These are phyloP conservation scores for Lithophane socia DNA, from an alignment of 2,888 invertebrate species.

Conservation along the genomic window DNA sequence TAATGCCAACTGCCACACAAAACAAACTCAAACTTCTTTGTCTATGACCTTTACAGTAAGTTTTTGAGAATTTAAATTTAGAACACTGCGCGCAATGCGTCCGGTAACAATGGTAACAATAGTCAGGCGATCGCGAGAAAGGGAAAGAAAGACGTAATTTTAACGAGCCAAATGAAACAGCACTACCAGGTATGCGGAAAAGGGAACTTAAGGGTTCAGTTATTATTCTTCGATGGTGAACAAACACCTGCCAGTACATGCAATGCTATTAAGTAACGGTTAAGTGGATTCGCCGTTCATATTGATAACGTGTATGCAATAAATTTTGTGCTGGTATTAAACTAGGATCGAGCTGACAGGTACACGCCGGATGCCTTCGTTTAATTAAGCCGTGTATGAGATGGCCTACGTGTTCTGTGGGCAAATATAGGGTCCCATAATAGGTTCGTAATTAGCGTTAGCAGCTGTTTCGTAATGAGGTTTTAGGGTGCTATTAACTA, in stretches of 20 bases:
- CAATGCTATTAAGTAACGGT: slow-evolving; percentile 59
- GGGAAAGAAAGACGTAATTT: slow-evolving; percentile 41
- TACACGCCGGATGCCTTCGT: slow-evolving; percentile 55
- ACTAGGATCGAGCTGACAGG: slow-evolving; percentile 48
- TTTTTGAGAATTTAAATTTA: slow-evolving; percentile 64
- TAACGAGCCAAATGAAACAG: slow-evolving; percentile 43
- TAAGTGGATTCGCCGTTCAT: slow-evolving; percentile 48
- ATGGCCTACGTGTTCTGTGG: slow-evolving; percentile 43
- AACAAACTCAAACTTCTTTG: slow-evolving; percentile 45
- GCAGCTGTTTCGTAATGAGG: slow-evolving; percentile 20
- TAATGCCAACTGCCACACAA: slow-evolving; percentile 34
- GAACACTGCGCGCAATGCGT: slow-evolving; percentile 52
- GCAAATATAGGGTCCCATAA: slow-evolving; percentile 29
- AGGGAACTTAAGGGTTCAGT: slow-evolving; percentile 52
- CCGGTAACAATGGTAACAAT: slow-evolving; percentile 60
- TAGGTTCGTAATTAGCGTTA: slow-evolving; percentile 17
- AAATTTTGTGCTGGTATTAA: slow-evolving; percentile 47
- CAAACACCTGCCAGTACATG: slow-evolving; percentile 63
- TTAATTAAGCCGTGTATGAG: slow-evolving; percentile 42
- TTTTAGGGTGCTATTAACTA: background rate
- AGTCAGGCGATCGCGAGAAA: slow-evolving; percentile 54
- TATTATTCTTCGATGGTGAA: slow-evolving; percentile 56
- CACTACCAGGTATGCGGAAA: slow-evolving; percentile 58
- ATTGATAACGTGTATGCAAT: slow-evolving; percentile 57
- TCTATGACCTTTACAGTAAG: slow-evolving; percentile 47